Evolutionary conservation across 2,888 invertebrate genomes (phyloP), one percentile per base, ranked within the genome.

Genomic region (Ornithoptera priamus): DNA sequence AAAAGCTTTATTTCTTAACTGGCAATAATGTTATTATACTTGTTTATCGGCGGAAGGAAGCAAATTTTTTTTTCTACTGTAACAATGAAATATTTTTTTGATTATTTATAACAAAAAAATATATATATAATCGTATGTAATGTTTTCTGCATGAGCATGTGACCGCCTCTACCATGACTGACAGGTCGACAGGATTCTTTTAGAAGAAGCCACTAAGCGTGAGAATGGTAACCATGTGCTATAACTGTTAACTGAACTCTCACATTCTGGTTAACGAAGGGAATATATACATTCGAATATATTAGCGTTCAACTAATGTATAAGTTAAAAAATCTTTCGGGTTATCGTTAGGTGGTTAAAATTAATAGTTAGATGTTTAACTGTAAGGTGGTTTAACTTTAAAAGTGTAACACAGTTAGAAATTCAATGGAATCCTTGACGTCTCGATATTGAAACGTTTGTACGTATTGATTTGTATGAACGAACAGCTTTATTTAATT

Each of bases 341-440:
- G 71, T 71, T 65, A 67, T 20, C 22, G 22, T 68, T 65, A 65
- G 68, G 46, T 61, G 24, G 46, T 56, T 39, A 17, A 62, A 62
- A 42, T 30, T 42, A 39, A 42, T 60, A 64, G 18, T 53, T 64
- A 63, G 62, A 58, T 46, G 76, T 72, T 22, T 86, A 85, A 81
- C 79, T 77, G 70, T 86, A 85, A 85, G 39, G 81, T 59, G 71
- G 71, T 15, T 50, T 63, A 30, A 72, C 72, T 73, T 67, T 42
- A 17, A 72, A 64, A 73, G 63, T 71, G 69, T 75, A 75, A 72
- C 22, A 56, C 36, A 22, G 36, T n/a, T 64, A 65, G 42, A 18
- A 10, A 62, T 36, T 61, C 17, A 74, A 71, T 73, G 69, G 74
- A 71, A 77, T 76, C 76, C 77, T 77, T 67, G 67, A 70, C 24